Percentiles rank a stretch among this genome's conserved stretches.
Evolutionary conservation across 2,113 vertebrate species (phyloP).

Genomic region (Cyphomyrus plagiostoma): DNA sequence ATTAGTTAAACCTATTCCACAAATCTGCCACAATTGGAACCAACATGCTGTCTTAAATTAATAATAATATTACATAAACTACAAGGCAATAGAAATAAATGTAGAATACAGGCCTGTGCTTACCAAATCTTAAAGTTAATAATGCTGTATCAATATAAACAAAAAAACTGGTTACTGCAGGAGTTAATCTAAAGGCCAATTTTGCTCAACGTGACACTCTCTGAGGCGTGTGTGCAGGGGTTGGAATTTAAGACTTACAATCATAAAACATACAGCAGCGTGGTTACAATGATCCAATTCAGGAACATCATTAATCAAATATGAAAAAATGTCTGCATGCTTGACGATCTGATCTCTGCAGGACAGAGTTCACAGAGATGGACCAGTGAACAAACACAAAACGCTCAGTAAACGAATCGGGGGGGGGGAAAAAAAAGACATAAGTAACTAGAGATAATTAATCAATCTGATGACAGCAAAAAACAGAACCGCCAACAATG

Average conservation of each 20-base stretch:
- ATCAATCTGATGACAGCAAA: not conserved
- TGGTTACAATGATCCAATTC: not conserved
- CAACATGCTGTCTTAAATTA: not conserved
- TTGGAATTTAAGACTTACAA: not conserved
- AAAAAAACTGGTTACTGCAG: not conserved
- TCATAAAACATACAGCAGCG: not conserved
- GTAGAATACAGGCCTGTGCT: not conserved
- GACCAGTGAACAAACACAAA: not conserved
- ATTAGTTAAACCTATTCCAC: not conserved
- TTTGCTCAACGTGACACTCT: not conserved
- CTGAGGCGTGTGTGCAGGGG: not conserved
- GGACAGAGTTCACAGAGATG: not conserved
- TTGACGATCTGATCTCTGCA: not conserved
- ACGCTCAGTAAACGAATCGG: not conserved
- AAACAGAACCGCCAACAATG: not conserved
- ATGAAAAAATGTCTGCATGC: not conserved
- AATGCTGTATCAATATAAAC: not conserved
- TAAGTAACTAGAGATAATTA: not conserved
- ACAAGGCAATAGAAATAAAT: not conserved
- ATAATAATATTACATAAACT: not conserved
- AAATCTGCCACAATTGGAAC: not conserved
- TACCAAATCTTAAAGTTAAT: not conserved
- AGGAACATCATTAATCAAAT: constrained; percentile 6
- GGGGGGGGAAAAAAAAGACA: not conserved
- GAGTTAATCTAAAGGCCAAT: not conserved